A percentile compares a stretch with the other conserved stretches of the same genome.
Conservation (phyloP, 1,140 invertebrate genomes). For the Meloidogyne exigua region DNA sequence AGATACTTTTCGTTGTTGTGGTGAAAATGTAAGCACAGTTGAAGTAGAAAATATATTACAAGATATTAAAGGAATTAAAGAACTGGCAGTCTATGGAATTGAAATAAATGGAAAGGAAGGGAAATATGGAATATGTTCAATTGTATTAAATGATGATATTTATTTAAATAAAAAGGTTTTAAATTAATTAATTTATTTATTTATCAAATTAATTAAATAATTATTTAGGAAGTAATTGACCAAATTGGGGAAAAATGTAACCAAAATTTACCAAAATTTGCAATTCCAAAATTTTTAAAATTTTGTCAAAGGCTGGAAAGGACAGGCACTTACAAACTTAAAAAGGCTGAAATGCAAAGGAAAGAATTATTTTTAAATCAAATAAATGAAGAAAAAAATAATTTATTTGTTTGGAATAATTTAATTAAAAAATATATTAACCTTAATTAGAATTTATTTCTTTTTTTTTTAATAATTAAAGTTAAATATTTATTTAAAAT, state of each 20-base stretch:
- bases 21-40: slow-evolving; percentile 95
- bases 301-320: slow-evolving; percentile 40
- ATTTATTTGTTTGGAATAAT: slow-evolving; percentile 41
- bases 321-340: slow-evolving; percentile 50
- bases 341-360: slow-evolving; percentile 39
- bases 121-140: slow-evolving; percentile 91
- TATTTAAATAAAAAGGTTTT: slow-evolving; percentile 43
- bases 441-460: background rate
- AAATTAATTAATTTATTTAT: background rate
- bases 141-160: slow-evolving; percentile 63
- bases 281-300: slow-evolving; percentile 43
- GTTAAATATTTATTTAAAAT: no score
- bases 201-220: background rate
- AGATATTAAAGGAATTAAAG: slow-evolving; percentile 77
- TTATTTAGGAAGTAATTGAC: slow-evolving; percentile 30
- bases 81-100: slow-evolving; percentile 90
- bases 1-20: slow-evolving; percentile 86
- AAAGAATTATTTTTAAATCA: slow-evolving; percentile 31
- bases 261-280: slow-evolving; percentile 35
- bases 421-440: slow-evolving; percentile 25
- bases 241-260: slow-evolving; percentile 22
- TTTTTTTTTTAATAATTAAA: no score
- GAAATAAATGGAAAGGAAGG: slow-evolving; percentile 78
- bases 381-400: slow-evolving; percentile 13
- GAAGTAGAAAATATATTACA: slow-evolving; percentile 92